Conservation (phyloP, 2,113 vertebrate species). For the Trogon surrucura region DNA sequence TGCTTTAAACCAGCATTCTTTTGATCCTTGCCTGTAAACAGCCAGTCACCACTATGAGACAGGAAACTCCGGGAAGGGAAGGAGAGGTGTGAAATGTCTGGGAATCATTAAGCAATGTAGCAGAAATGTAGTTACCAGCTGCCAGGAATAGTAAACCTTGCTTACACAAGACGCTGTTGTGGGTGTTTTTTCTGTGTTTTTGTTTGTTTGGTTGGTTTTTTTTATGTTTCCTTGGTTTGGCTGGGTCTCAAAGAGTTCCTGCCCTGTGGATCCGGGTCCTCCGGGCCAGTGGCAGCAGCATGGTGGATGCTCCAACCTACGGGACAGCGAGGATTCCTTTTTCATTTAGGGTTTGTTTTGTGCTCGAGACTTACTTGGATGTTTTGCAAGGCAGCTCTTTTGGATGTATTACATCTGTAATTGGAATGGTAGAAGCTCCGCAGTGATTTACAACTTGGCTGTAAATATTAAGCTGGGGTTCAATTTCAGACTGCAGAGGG, state of each 20-base stretch:
- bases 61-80: slow-evolving; percentile 6
- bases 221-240: background rate
- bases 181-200: too few species aligned
- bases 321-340: background rate
- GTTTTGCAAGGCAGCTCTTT: background rate
- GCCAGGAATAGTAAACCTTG: slow-evolving; percentile 7
- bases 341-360: background rate
- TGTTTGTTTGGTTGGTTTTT: too few species aligned
- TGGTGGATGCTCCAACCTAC: background rate
- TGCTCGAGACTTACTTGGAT: background rate
- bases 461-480: background rate
- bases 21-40: slow-evolving; percentile 16
- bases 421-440: background rate
- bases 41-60: background rate
- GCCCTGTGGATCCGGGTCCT: fast-evolving
- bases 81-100: slow-evolving; percentile 60
- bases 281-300: background rate
- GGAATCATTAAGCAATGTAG: background rate
- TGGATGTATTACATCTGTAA: background rate
- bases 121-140: background rate
- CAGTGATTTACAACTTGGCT: background rate
- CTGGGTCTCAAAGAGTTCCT: background rate
- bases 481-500: background rate
- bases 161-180: background rate
- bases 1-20: slow-evolving; percentile 8